Evolutionary conservation across 1,140 invertebrate genomes (phyloP).

Genomic region (Leptopilina clavipes): DNA sequence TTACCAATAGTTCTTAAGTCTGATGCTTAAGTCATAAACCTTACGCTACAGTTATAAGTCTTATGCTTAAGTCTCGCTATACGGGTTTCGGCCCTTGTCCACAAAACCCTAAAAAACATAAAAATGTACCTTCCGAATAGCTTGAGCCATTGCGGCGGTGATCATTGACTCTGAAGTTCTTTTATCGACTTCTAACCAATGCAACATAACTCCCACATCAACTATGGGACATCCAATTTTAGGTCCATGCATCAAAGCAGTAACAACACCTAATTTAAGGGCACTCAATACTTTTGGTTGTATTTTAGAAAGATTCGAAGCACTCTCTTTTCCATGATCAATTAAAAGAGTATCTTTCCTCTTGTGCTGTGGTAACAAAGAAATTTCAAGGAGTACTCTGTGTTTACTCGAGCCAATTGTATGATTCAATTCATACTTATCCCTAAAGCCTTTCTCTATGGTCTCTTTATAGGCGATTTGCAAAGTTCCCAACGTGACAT

Average conservation of each 20-base stretch:
- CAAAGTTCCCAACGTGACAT: slow-evolving; percentile 93
- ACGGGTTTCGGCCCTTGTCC: too few species aligned
- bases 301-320: slow-evolving; percentile 79
- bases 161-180: slow-evolving; percentile 87
- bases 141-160: slow-evolving; percentile 84
- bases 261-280: slow-evolving; percentile 78
- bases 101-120: background rate
- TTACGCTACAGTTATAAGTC: too few species aligned
- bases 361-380: slow-evolving; percentile 73
- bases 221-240: slow-evolving; percentile 83
- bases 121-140: slow-evolving; percentile 81
- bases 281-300: slow-evolving; percentile 78
- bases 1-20: too few species aligned
- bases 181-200: slow-evolving; percentile 82
- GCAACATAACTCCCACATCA: slow-evolving; percentile 84
- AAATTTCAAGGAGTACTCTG: slow-evolving; percentile 77
- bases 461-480: slow-evolving; percentile 96
- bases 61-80: too few species aligned
- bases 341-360: slow-evolving; percentile 62
- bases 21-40: too few species aligned
- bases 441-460: slow-evolving; percentile 73
- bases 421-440: slow-evolving; percentile 78
- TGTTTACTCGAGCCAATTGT: slow-evolving; percentile 80
- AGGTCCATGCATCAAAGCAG: slow-evolving; percentile 82
- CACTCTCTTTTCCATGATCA: slow-evolving; percentile 80